Evolutionary conservation across 2,888 invertebrate species (phyloP), one percentile per base, ranked within the genome.

Genomic region (Eretmocerus hayati): DNA sequence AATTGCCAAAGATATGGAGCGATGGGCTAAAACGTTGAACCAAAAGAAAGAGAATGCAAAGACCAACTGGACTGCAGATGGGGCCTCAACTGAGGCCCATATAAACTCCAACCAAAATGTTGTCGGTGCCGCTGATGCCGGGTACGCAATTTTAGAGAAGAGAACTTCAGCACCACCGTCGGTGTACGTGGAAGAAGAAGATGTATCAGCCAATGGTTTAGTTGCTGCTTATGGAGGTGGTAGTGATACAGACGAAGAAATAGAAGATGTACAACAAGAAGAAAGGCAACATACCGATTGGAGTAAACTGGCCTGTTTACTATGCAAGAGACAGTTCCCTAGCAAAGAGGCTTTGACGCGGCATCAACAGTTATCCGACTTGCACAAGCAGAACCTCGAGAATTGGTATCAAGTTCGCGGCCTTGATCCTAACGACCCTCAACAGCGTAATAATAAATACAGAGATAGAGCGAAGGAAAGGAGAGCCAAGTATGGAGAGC

Each of bases 11-110:
- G 88, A 90, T 60, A 90, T 90, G 90, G 87, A 86, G 65, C 80
- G 86, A 50, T 99, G 99, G 99, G 99, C 97, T 0, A 91, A 96
- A 62, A 91, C 91, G 11, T 75, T 96, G 56, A 97, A 97, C 69
- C 95, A 96, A 69, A 93, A 93, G 74, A 96, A 96, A 69, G 90
- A 92, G 54, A 72, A 72, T 55, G 71, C 76, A 21, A 70, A 75
- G 51, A 69, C 62, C 50, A 69, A 64, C 43, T 71, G 69, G 69
- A 45, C 42, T 4, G 44, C 46, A 2, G 51, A 48, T 13, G 64
- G 57, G 20, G 47, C 58, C 1, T 63, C 62, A 16, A 54, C 50
- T n/a, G 70, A 71, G 26, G 66, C 66, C 3, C 63, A 65, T 47
- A 69, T 67, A 42, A 72, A 46, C 4, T 76, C 79, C 50, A 79